Evolutionary conservation across 2,113 vertebrate species (phyloP), one percentile per base, ranked within the genome.

Genomic region (Falco punctatus): DNA sequence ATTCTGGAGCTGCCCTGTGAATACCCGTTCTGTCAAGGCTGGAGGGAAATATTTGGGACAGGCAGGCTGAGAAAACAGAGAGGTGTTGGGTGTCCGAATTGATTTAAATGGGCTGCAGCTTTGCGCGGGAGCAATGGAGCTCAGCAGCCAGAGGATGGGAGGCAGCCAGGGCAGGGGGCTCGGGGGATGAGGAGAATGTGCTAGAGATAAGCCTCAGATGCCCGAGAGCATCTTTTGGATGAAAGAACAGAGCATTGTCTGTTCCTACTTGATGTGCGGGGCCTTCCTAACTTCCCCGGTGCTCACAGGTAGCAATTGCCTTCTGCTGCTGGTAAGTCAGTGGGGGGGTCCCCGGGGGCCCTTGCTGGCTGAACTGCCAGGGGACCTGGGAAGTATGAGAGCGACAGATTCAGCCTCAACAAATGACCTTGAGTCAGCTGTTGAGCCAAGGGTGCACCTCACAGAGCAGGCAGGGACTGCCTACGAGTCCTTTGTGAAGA

Each of bases 71-170:
- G 93, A 97, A 98, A 97, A 97, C 94, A 97, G 96, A 96, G 96
- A 98, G 96, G 97, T 94, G 94, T 96, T 94, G 95, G 94, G 84
- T 98, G 98, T 98, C 98, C 96, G 89, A 67, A 91, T 75, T 97
- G 96, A 98, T 98, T 98, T 98, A 98, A 97, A 97, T 92, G 87
- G 96, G 71, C 87, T 96, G 77, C 80, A 95, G 86, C 78, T 92
- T 80, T 94, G 65, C 10, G 9, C 3, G 1, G 65, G 74, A 83
- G 85, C 15, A 16, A 38, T 81, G 85, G 84, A 92, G 90, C 94
- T 97, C 96, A 87, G 59, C 74, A 97, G n/a, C 10, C 15, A 26
- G 42, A 83, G 16, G 49, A 58, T 67, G 85, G 35, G 75, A 96
- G 69, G 84, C 51, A 88, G 66, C 84, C 49, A 58, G 67, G 48